These are phyloP conservation scores for Entomyzon cyanotis DNA, from an alignment of 2,113 vertebrate genomes.

Conservation along the genomic window DNA sequence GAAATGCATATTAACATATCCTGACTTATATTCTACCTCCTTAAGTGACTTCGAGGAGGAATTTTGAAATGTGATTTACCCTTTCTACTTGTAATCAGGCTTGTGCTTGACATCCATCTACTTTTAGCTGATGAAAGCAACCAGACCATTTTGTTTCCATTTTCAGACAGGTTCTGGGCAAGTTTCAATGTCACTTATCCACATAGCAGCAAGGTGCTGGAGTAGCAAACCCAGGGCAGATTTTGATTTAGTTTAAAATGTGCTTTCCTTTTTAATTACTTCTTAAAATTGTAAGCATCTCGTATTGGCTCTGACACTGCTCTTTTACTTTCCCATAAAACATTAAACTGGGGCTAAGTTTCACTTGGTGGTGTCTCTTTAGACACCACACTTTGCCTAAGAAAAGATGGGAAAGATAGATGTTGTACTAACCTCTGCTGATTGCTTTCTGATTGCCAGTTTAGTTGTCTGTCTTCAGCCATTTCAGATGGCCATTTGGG, in stretches of 20 bases:
- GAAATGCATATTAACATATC: neutral
- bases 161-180: neutral
- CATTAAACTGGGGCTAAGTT: neutral
- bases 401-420: conserved; percentile 27
- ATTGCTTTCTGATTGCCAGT: conserved; percentile 35
- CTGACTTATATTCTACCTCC: neutral
- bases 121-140: neutral
- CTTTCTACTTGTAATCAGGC: neutral
- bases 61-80: neutral
- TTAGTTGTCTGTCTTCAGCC: conserved; percentile 24
- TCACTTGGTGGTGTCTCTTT: neutral
- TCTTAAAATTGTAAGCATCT: neutral
- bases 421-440: conserved; percentile 48
- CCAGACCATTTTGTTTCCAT: neutral
- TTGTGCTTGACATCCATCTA: neutral
- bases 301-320: fast-evolving
- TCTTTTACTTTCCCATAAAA: neutral
- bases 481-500: conserved; percentile 13
- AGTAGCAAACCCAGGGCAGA: neutral
- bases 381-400: neutral
- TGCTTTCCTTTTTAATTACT: neutral
- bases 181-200: neutral
- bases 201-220: neutral
- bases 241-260: neutral
- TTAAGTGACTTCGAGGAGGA: neutral